Evolutionary conservation across 1,140 invertebrate species (phyloP), one percentile per base, ranked within the genome.

Genomic region (Drosophila sucinea): DNA sequence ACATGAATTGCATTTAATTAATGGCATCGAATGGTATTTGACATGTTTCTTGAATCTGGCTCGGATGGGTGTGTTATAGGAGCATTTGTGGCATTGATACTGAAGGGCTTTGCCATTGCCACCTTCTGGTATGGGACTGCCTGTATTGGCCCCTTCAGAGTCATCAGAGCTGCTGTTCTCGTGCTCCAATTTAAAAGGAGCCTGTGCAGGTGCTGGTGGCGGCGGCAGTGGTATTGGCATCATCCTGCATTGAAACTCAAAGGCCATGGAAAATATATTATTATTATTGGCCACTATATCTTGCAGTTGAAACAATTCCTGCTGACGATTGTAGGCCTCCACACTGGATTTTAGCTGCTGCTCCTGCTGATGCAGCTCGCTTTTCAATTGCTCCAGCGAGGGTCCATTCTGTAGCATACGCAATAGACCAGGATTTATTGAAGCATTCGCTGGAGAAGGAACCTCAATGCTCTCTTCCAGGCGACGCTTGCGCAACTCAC

Each of bases 1-100:
- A 92, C 98, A 99, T 80, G 96, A 95, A 55, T 95, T 95, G 92
- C 98, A 99, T 90, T 98, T 97, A 66, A 97, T 97, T 94, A 97
- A 96, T 56, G 97, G 97, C 95, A 97, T 96, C 29, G 96, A 96
- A 92, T 98, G 97, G 83, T 98, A 97, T 84, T 97, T 98, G n/a
- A 98, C 96, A 91, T 98, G 98, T 91, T 98, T 98, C 25, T 97
- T 98, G 90, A 96, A 98, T 60, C 98, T 94, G 1, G 96, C 95
- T 70, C 96, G 96, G 68, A 98, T 96, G 78, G 97, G 96, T 0
- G 97, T 98, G 55, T 96, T 95, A 86, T 98, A 98, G 58, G 95
- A 95, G 91, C 98, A 98, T 90, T 97, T 97, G 55, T 94, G 94
- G 91, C 97, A 98, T 11, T 96, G 94, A 91, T 96, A 98, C 23